phyloP scores from a whole-genome alignment of 2,888 invertebrate genomes.

The Baronia brevicornis region DNA sequence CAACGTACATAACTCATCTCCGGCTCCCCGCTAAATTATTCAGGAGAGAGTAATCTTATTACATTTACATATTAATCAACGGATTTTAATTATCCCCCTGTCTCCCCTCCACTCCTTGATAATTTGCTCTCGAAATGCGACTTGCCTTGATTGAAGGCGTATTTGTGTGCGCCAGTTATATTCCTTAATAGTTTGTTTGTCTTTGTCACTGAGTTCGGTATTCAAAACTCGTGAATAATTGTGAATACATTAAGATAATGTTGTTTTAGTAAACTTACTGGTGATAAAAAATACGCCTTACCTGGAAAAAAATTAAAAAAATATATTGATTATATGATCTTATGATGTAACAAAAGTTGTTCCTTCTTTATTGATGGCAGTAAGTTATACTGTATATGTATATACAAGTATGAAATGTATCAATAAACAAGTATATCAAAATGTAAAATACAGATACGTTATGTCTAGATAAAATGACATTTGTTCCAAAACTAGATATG shows the following conservation, averaged over 20 bases:
- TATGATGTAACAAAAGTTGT: too few relatives aligned
- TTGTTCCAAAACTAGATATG: too few relatives aligned
- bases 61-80: slow-evolving; percentile 99
- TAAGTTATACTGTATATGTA: too few relatives aligned
- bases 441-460: too few relatives aligned
- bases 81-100: slow-evolving; percentile 96
- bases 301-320: slow-evolving; percentile 39
- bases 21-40: slow-evolving; percentile 79
- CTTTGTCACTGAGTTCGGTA: slow-evolving; percentile 26
- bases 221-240: slow-evolving; percentile 24
- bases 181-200: slow-evolving; percentile 56
- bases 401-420: too few relatives aligned
- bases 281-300: slow-evolving; percentile 30
- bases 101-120: slow-evolving; percentile 62
- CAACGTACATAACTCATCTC: slow-evolving; percentile 70
- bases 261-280: slow-evolving; percentile 28
- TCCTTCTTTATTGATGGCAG: too few relatives aligned
- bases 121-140: slow-evolving; percentile 72
- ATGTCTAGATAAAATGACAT: too few relatives aligned
- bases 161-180: slow-evolving; percentile 49
- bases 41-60: slow-evolving; percentile 97
- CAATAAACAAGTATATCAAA: too few relatives aligned
- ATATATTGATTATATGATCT: slow-evolving; percentile 17
- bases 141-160: slow-evolving; percentile 61
- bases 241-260: slow-evolving; percentile 6